Conservation (phyloP, 2,113 vertebrate genomes). For the Scatophagus argus region DNA sequence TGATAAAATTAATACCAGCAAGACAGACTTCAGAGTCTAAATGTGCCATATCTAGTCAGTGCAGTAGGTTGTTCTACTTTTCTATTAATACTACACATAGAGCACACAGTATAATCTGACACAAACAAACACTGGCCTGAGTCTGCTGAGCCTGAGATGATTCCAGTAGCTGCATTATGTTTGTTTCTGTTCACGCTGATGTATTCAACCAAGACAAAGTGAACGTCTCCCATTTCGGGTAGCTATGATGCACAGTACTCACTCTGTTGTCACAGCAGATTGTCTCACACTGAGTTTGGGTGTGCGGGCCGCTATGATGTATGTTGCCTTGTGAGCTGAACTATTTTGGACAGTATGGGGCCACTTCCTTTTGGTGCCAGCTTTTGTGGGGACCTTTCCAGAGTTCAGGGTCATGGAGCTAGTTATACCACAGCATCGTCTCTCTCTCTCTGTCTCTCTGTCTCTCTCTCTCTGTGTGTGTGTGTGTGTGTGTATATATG, state of each 20-base stretch:
- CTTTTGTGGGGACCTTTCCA: conserved; percentile 36
- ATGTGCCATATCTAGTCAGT: conserved; percentile 44
- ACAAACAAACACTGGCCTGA: conserved; percentile 43
- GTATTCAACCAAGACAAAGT: conserved; percentile 32
- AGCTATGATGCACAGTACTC: conserved; percentile 43
- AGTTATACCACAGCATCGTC: background rate
- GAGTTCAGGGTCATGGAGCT: conserved; percentile 32
- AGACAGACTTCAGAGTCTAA: conserved; percentile 53
- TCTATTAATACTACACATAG: conserved; percentile 53
- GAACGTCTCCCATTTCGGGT: conserved; percentile 18
- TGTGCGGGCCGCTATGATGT: conserved; percentile 16
- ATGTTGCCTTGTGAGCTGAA: conserved; percentile 53
- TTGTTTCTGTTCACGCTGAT: conserved; percentile 38
- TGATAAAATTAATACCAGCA: conserved; percentile 56
- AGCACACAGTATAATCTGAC: conserved; percentile 10
- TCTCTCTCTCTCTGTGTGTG: conserved; percentile 1
- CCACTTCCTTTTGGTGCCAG: conserved; percentile 38
- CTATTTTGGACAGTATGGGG: conserved; percentile 61
- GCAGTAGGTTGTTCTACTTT: conserved; percentile 30
- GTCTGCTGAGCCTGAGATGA: conserved; percentile 44
- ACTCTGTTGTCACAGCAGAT: conserved; percentile 62
- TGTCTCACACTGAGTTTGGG: conserved; percentile 49
- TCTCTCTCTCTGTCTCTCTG: background rate
- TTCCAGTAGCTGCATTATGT: conserved; percentile 43
- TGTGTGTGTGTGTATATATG: background rate